Conservation (phyloP, 2,888 invertebrate genomes). For the Xylota segnis region DNA sequence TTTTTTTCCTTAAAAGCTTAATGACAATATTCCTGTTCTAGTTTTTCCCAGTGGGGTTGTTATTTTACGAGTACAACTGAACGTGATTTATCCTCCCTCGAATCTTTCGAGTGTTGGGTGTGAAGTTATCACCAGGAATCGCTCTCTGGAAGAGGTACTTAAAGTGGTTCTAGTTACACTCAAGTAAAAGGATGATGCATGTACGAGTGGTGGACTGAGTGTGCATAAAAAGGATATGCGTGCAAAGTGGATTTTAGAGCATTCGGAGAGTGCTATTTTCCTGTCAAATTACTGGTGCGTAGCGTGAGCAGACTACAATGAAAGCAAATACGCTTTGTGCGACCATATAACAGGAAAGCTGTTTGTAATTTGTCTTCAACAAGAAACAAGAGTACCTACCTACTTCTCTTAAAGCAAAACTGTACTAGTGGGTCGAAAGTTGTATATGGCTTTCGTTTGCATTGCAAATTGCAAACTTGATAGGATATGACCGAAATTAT, state of each 20-base stretch:
- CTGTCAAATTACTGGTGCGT: constrained; percentile 29
- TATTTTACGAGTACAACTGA: constrained; percentile 48
- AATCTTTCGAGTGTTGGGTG: constrained; percentile 34
- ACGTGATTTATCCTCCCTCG: constrained; percentile 19
- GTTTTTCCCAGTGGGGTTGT: constrained; percentile 23
- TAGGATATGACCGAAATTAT: too few species aligned
- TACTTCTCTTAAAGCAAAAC: not conserved
- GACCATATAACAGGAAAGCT: not conserved
- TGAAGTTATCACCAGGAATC: constrained; percentile 18
- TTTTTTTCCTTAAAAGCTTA: constrained; percentile 60
- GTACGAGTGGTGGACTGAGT: constrained; percentile 12
- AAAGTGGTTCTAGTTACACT: not conserved
- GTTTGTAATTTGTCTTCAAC: not conserved
- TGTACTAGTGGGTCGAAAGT: too few species aligned
- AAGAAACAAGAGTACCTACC: not conserved
- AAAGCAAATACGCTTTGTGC: not conserved
- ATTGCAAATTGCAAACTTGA: too few species aligned
- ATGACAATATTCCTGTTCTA: constrained; percentile 68
- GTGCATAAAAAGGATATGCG: constrained; percentile 18
- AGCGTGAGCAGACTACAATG: not conserved
- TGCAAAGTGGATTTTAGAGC: constrained; percentile 6
- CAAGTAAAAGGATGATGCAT: constrained; percentile 13
- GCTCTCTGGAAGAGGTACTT: not conserved
- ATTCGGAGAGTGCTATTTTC: not conserved
- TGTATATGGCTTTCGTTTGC: too few species aligned